Base-by-base conservation (phyloP, 2,113 vertebrate genomes). In the Tragelaphus strepsiceros region DNA sequence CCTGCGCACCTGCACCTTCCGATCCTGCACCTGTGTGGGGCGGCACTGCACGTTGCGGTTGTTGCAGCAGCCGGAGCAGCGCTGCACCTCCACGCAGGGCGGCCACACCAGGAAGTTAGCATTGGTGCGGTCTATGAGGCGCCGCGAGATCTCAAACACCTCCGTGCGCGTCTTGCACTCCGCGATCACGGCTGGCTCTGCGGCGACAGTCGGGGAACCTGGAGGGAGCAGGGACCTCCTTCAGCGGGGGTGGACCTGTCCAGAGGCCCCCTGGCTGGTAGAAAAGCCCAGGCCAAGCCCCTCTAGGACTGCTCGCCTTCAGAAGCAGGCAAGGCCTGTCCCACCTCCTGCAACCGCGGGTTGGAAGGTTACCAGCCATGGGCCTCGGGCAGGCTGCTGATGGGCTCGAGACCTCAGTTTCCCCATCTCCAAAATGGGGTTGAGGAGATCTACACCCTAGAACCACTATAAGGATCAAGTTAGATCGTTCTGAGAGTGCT, bases 61-160 rank as follows among this genome's bases (percentile, higher is more conserved):
- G 99, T 99, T 99, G 98, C 99, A 99, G 97, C 99, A 99, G n/a
- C 99, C 99, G 0, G 99, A 99, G 97, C 99, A 99, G 61, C 99
- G 99, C 98, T 99, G 99, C 97, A 99, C 99, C 98, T 99, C 99
- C 97, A 99, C 99, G 0, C 99, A 99, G 5, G 99, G 99, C 0
- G 99, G 99, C 99, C 99, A 99, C 97, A 99, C 98, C 98, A 99
- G 82, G 39, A 99, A 99, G 98, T 99, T 99, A 97, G 99, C 99
- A 0, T 99, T 99, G 92, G 99, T 99, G 94, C 99, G 99, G 98
- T 99, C 99, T 35, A 99, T 98, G 99, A 99, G 99, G 97, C 98
- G 98, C 56, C 99, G 99, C 5, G 99, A 99, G 96, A 99, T 99
- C 98, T 99, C 99, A 85, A 99, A 99, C 90, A 99, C 99, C 97